Base-by-base conservation (phyloP, 2,888 invertebrate species). In the Pemphredon lugubris region DNA sequence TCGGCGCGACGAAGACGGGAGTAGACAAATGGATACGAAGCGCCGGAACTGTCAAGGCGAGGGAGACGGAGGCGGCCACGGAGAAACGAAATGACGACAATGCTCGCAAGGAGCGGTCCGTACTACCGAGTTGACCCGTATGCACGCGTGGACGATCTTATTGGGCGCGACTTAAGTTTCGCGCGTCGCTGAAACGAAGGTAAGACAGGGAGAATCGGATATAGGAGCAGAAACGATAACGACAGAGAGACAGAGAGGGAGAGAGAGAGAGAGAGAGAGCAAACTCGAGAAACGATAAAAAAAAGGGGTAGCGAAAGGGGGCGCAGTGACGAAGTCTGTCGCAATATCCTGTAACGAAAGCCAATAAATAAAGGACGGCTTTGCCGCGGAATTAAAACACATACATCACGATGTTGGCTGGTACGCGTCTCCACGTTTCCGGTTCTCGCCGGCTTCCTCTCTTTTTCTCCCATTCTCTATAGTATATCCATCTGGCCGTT, bases 311-410 rank as follows among this genome's bases (percentile, higher is more conserved):
- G 18, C 7, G 32, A 18, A 53, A 39, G 51, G 61, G 40, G 21
- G 42, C 42, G 34, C 54, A 32, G 80, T 84, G 85, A 85, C 86
- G 72, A 82, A 84, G 81, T 81, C 81, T 77, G 82, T 82, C 77
- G 87, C 84, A 87, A 87, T 86, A 87, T 85, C 85, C 83, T 77
- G 80, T 81, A 84, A 84, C 86, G 76, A 84, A 84, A 79, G 84
- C 84, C 85, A 85, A 87, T 87, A 87, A 87, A 87, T 87, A 87
- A 86, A 86, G 81, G 77, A 83, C 80, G 79, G 71, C 77, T 82
- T 79, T 72, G 70, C 77, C 78, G 63, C 81, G 84, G 83, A 86
- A 87, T 87, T 87, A 87, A 87, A 87, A 87, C 84, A 78, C 87
- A 87, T 87, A 85, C 76, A 87, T 87, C 87, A 86, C 83, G 75